A percentile compares a stretch with the other conserved stretches of the same genome.
Evolutionary conservation across 2,797 vertebrate genomes (phyloP).

Genomic region (Eulemur mongoz): DNA sequence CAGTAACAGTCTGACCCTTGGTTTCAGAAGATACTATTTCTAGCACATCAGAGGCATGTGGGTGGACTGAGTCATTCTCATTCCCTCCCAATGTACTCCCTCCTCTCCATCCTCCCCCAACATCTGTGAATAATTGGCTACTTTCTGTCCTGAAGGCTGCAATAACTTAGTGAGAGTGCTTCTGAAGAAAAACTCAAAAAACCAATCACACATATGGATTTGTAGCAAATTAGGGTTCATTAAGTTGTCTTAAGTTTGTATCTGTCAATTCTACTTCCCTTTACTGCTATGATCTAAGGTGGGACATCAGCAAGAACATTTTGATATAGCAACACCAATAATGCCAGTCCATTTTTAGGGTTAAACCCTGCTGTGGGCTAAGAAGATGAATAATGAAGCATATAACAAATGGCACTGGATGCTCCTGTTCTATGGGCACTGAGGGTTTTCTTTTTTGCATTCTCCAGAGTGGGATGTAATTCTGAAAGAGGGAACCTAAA

Average conservation of each 20-base stretch:
- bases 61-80: conserved; percentile 42
- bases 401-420: background rate
- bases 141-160: background rate
- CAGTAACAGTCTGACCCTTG: conserved; percentile 15
- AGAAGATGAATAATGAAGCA: background rate
- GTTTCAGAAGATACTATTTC: conserved; percentile 50
- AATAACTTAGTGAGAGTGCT: background rate
- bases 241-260: background rate
- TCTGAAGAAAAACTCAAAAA: conserved; percentile 8
- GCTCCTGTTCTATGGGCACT: background rate
- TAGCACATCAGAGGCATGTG: background rate
- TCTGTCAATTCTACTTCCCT: background rate
- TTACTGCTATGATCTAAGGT: background rate
- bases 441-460: background rate
- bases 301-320: background rate
- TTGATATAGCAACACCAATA: background rate
- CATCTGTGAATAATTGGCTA: background rate
- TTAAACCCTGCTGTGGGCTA: background rate
- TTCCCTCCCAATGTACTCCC: background rate
- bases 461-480: background rate
- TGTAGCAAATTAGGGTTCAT: background rate
- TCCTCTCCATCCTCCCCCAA: background rate
- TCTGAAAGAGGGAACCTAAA: background rate
- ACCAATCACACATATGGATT: background rate
- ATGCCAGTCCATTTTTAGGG: background rate